These are phyloP conservation scores for Oreochromis grahami DNA, from an alignment of 2,797 vertebrate genomes.

Conservation along the genomic window DNA sequence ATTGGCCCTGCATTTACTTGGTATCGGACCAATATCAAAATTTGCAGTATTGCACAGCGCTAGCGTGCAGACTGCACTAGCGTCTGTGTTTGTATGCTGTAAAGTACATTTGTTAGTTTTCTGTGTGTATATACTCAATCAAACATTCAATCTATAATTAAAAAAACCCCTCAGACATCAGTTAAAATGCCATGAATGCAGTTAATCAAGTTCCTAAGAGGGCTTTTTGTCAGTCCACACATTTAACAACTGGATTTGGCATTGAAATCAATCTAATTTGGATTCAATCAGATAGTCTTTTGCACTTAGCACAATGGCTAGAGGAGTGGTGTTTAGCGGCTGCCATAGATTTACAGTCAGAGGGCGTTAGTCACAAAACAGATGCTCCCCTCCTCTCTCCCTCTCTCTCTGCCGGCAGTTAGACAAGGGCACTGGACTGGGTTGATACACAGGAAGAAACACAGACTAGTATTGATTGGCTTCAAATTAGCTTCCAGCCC, in stretches of 20 bases:
- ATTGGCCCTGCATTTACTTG: background rate
- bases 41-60: background rate
- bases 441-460: constrained; percentile 72
- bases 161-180: background rate
- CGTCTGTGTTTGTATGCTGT: background rate
- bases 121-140: background rate
- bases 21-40: background rate
- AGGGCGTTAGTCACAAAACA: constrained; percentile 42
- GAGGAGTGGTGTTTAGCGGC: constrained; percentile 32
- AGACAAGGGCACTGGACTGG: constrained; percentile 61
- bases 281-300: constrained; percentile 60
- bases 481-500: constrained; percentile 72
- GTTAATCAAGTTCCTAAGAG: constrained; percentile 41
- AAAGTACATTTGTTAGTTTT: background rate
- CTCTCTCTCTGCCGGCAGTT: constrained; percentile 32
- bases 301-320: constrained; percentile 21
- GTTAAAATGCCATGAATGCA: background rate
- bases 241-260: constrained; percentile 57
- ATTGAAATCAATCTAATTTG: constrained; percentile 63
- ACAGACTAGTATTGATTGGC: constrained; percentile 74
- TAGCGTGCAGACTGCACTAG: background rate
- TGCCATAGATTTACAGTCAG: constrained; percentile 62
- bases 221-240: constrained; percentile 26
- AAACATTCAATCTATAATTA: background rate
- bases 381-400: constrained; percentile 43